Evolutionary conservation across 2,888 invertebrate genomes (phyloP).

Genomic region (Parasteatoda lunata): DNA sequence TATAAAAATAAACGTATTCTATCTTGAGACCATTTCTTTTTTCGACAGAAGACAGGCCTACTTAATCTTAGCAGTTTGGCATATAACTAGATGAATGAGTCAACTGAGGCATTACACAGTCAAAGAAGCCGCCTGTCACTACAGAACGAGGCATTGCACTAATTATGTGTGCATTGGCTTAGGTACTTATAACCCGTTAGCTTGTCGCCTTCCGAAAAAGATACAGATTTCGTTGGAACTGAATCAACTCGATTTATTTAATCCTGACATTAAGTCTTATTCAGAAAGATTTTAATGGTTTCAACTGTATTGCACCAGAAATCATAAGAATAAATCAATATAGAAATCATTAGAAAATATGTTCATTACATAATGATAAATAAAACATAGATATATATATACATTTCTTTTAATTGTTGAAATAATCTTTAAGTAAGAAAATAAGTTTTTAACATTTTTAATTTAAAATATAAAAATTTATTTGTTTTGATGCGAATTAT

Average conservation of each 20-base stretch:
- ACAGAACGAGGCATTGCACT: constrained; percentile 35
- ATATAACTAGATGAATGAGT: constrained; percentile 21
- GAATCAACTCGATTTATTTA: neutral
- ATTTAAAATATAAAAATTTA: too few relatives aligned
- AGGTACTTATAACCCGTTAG: constrained; percentile 23
- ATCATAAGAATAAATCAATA: too few relatives aligned
- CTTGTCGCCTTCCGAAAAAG: neutral
- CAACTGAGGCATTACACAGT: constrained; percentile 21
- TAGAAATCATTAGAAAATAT: too few relatives aligned
- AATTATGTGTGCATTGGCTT: constrained; percentile 65
- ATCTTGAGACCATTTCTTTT: neutral
- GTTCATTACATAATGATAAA: too few relatives aligned
- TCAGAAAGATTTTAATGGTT: too few relatives aligned
- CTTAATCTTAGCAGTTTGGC: constrained; percentile 19
- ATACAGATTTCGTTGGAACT: neutral
- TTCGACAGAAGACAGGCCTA: neutral
- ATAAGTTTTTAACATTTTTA: too few relatives aligned
- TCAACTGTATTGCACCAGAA: too few relatives aligned
- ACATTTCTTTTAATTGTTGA: too few relatives aligned
- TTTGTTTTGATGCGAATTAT: too few relatives aligned
- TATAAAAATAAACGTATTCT: neutral
- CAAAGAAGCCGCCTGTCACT: constrained; percentile 47
- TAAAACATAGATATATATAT: too few relatives aligned
- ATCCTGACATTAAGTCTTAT: too few relatives aligned
- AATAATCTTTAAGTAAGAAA: too few relatives aligned